Base-by-base conservation (phyloP, 2,113 vertebrate genomes). In the Indicator indicator region DNA sequence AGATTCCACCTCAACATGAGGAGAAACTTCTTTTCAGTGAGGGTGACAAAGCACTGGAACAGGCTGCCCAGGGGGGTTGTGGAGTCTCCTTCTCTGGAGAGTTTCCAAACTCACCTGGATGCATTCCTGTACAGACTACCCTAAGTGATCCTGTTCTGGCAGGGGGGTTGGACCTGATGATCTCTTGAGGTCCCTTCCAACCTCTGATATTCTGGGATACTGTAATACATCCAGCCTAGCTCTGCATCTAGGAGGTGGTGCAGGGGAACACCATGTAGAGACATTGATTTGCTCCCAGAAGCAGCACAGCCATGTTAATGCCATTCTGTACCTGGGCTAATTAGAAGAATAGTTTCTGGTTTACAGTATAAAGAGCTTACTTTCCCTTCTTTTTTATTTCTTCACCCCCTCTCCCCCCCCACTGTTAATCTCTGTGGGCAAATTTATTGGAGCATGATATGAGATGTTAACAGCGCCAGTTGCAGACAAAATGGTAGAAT, bases 401-500 rank as follows among this genome's bases (percentile, higher is more conserved):
- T 9, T 8, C 11, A 26, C 36, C 36, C 36, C 36, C 36, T 36
- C 36, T 8, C 30, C 54, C 7, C 55, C 54, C 18, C 88, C 21
- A 19, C 17, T 94, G 78, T 86, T 94, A 94, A 95, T 93, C 91
- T 96, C 94, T 89, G 75, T 94, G 82, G 94, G 77, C 92, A 96
- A 95, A 90, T 90, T 96, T 94, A 96, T 79, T 97, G 89, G 95
- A 94, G 95, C 91, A 89, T 96, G 94, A 95, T 94, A 95, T 64
- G 75, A 97, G 93, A 95, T 88, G 82, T 95, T 95, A 95, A 88
- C 78, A 56, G 64, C 0, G 60, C 64, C 93, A 80, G 64, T 88
- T 97, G 68, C 64, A 95, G 82, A 95, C 36, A 83, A 96, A 97
- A 94, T 52, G 16, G 68, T 91, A 95, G 85, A 95, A 95, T 94